phyloP scores from a whole-genome alignment of 2,797 vertebrate genomes.

The Lagodon rhomboides region DNA sequence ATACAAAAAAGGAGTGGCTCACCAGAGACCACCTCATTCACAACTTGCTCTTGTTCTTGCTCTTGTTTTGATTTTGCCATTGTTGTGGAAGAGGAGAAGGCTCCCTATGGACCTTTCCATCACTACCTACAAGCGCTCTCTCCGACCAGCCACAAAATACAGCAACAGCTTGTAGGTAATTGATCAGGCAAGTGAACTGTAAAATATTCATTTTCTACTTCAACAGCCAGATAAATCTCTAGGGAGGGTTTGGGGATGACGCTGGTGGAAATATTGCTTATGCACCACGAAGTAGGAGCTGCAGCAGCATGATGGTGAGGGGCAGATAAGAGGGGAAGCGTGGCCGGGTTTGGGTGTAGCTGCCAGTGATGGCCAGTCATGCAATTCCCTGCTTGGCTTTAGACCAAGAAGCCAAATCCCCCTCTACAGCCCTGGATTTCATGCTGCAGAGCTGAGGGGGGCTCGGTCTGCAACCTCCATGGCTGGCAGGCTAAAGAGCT shows the following conservation, averaged over 20 bases:
- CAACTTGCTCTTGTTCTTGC: constrained; percentile 44
- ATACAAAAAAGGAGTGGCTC: constrained; percentile 78
- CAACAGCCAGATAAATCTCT: constrained; percentile 99
- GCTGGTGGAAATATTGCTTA: constrained; percentile 95
- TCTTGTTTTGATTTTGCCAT: constrained; percentile 48
- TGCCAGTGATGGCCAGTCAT: constrained; percentile 78
- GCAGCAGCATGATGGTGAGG: constrained; percentile 85
- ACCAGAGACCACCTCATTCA: constrained; percentile 85
- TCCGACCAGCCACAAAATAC: constrained; percentile 95
- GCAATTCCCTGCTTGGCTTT: constrained; percentile 79
- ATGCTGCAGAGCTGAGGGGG: constrained; percentile 64
- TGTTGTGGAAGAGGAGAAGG: constrained; percentile 61
- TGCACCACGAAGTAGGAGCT: constrained; percentile 92
- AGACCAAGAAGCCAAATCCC: constrained; percentile 74
- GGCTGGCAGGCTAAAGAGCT: constrained; percentile 62
- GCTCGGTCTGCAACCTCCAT: constrained; percentile 60
- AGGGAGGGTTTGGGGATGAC: constrained; percentile 91
- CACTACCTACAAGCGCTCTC: constrained; percentile 65
- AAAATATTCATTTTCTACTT: constrained; percentile 99
- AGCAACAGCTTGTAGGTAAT: constrained; percentile 99
- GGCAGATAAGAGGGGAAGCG: constrained; percentile 74
- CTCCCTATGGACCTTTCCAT: constrained; percentile 72
- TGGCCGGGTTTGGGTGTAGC: constrained; percentile 57
- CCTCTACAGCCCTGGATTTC: constrained; percentile 73
- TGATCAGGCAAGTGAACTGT: constrained; percentile 99